Conservation (phyloP, 1,140 invertebrate genomes). For the Lucilia sericata region DNA sequence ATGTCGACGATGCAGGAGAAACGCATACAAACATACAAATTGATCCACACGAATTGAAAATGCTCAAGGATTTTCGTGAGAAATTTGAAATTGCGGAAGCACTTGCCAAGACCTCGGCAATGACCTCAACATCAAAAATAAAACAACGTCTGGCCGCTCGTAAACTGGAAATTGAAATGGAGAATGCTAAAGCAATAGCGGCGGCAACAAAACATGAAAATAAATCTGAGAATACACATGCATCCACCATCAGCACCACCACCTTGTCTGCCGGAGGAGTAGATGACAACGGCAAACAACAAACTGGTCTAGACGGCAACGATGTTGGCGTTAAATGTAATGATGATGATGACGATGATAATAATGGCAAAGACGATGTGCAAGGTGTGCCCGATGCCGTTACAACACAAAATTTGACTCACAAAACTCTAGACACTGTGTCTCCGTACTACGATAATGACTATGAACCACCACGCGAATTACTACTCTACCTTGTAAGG, state of each 20-base stretch:
- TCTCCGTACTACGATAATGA: slow-evolving; percentile 52
- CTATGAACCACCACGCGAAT: slow-evolving; percentile 74
- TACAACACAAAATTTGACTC: slow-evolving; percentile 50
- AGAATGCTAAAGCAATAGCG: slow-evolving; percentile 50
- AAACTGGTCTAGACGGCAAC: not conserved
- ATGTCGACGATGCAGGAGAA: not conserved
- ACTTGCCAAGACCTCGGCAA: slow-evolving; percentile 71
- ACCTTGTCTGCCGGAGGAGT: not conserved
- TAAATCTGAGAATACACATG: slow-evolving; percentile 21
- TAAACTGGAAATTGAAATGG: slow-evolving; percentile 69
- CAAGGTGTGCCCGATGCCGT: slow-evolving; percentile 37
- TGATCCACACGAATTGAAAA: slow-evolving; percentile 46
- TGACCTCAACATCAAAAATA: slow-evolving; percentile 71
- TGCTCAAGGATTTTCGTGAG: slow-evolving; percentile 68
- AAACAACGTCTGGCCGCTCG: slow-evolving; percentile 70
- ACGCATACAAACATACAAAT: not conserved
- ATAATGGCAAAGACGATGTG: not conserved
- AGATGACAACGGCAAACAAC: not conserved
- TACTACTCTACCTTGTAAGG: slow-evolving; percentile 75
- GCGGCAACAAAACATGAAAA: slow-evolving; percentile 30
- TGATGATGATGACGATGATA: not conserved
- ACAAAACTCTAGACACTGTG: slow-evolving; percentile 41
- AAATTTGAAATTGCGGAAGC: slow-evolving; percentile 72
- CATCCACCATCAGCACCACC: no score
- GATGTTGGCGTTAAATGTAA: not conserved